These are phyloP conservation scores for Artibeus jamaicensis DNA, from an alignment of 2,797 vertebrate genomes.

Conservation along the genomic window DNA sequence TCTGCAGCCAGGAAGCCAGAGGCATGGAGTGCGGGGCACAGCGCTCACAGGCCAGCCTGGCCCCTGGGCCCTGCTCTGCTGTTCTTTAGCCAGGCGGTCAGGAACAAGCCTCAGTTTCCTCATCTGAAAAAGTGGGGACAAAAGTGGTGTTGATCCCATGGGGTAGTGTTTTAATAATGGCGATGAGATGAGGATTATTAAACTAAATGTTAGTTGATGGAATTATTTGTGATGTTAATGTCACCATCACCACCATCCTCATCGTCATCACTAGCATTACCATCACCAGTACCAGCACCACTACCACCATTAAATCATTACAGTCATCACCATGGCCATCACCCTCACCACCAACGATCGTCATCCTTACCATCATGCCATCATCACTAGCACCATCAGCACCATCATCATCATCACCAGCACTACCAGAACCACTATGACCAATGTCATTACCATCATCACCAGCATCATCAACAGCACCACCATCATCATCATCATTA, in stretches of 20 bases:
- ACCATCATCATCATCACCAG: neutral
- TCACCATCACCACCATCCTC: rapidly evolving
- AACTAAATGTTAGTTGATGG: neutral
- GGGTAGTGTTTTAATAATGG: neutral
- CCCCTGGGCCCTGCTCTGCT: neutral
- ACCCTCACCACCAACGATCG: neutral
- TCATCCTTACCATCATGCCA: neutral
- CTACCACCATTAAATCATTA: rapidly evolving
- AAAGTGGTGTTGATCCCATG: neutral
- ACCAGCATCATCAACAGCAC: rapidly evolving
- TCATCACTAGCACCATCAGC: no score
- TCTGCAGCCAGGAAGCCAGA: neutral
- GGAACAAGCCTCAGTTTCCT: neutral
- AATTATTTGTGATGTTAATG: neutral
- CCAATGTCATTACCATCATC: neutral
- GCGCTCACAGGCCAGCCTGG: neutral
- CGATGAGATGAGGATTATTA: neutral
- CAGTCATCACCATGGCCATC: rapidly evolving
- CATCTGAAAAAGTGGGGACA: neutral
- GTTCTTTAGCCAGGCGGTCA: neutral
- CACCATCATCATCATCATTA: rapidly evolving
- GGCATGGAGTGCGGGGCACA: neutral
- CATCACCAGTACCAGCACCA: neutral
- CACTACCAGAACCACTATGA: no score
- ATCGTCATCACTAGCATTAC: rapidly evolving